These are phyloP conservation scores for Butorides virescens DNA, from an alignment of 2,113 vertebrate genomes.

Conservation along the genomic window DNA sequence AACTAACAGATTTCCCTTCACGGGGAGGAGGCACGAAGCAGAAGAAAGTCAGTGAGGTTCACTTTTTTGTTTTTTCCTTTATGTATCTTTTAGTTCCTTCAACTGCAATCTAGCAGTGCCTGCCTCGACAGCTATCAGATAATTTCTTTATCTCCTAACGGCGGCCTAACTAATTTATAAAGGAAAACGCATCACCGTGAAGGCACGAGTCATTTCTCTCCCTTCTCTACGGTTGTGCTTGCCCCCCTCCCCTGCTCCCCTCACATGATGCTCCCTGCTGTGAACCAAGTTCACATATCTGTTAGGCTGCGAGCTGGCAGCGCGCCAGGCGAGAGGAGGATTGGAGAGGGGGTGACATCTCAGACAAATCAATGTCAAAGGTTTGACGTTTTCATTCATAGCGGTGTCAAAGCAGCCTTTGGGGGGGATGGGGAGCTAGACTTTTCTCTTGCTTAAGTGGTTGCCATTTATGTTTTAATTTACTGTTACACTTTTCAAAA, in stretches of 20 bases:
- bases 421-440: neutral
- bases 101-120: neutral
- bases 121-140: constrained; percentile 28
- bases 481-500: constrained; percentile 37
- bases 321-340: neutral
- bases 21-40: neutral
- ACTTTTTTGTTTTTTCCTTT: neutral
- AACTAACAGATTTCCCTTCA: constrained; percentile 7
- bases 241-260: neutral
- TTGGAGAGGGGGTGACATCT: constrained; percentile 16
- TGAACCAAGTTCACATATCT: neutral
- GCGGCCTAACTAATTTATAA: constrained; percentile 58
- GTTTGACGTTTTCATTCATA: constrained; percentile 65
- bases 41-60: neutral
- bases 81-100: constrained; percentile 15
- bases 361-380: constrained; percentile 60
- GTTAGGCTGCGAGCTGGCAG: constrained; percentile 13
- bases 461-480: constrained; percentile 69
- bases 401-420: constrained; percentile 15
- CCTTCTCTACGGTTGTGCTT: neutral
- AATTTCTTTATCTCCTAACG: constrained; percentile 56
- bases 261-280: neutral
- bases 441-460: constrained; percentile 22
- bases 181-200: constrained; percentile 37
- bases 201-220: neutral